Base-by-base conservation (phyloP, 2,797 vertebrate species). In the Hyperoplus lanceolatus region DNA sequence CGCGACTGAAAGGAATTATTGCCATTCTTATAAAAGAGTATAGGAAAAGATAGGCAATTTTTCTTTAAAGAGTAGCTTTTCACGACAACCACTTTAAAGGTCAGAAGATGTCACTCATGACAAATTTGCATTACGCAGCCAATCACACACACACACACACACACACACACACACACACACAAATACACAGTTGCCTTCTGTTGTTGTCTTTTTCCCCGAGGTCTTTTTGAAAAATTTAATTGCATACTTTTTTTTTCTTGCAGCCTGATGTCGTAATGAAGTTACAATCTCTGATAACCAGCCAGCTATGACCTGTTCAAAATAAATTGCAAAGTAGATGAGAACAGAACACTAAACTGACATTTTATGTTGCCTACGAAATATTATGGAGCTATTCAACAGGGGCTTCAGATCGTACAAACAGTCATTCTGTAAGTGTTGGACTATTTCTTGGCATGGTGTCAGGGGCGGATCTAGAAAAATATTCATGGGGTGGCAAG, bases 21-120 rank as follows among this genome's bases (percentile, higher is more conserved):
- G 2, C 39, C 46, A 71, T 83, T 87, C 73, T 77, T 29, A 29
- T 29, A 64, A 15, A 68, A 58, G 71, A 79, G 81, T 73, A 59
- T 70, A 75, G 73, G 43, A 79, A 79, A 67, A 66, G 58, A 86
- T 65, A 50, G 71, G 8, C 63, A 49, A 65, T 80, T 75, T 59
- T 70, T 65, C 58, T 83, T 75, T 79, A 80, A 86, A 84, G 64
- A 88, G 79, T 78, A 67, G 70, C 74, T 67, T 62, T 63, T 82
- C 68, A 72, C 8, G 2, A 68, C 54, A 73, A 39, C 39, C 70
- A 85, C 81, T 88, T 86, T 69, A 83, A 83, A 89, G 83, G 85
- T 88, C 83, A 86, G 71, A 64, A 73, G 46, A 74, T 54, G 75
- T 70, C 77, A 72, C 62, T 80, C 61, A 48, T 67, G 29, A 36